Conservation (phyloP, 2,888 invertebrate genomes). For the Branchipolynoe longqiensis region DNA sequence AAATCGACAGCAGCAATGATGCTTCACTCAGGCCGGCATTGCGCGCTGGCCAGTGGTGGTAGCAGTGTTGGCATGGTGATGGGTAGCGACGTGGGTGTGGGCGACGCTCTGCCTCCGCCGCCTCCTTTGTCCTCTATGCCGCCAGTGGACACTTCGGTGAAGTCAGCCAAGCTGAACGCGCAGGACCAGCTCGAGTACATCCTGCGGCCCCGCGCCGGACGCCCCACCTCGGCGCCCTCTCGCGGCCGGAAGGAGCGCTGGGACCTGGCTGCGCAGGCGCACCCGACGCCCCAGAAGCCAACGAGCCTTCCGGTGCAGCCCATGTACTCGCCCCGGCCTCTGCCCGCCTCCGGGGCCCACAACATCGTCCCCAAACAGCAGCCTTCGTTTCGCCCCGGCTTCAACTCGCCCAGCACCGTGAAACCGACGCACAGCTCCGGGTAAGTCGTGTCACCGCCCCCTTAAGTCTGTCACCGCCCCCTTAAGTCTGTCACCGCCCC, state of each 20-base stretch:
- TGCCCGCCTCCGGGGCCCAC: constrained; percentile 63
- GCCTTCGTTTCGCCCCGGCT: constrained; percentile 13
- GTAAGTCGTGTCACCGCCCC: no score
- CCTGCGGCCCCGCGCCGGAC: constrained; percentile 22
- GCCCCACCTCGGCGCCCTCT: constrained; percentile 61
- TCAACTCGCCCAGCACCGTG: constrained; percentile 22
- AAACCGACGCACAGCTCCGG: constrained; percentile 33
- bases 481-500: no score
- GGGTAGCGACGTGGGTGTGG: background rate
- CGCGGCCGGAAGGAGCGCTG: constrained; percentile 40
- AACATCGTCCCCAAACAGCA: constrained; percentile 56
- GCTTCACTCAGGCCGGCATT: constrained; percentile 48
- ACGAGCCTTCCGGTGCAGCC: constrained; percentile 64
- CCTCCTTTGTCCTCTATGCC: background rate
- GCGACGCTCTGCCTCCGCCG: background rate
- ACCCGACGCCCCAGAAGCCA: constrained; percentile 60
- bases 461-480: no score
- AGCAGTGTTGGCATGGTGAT: background rate
- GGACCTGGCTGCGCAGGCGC: background rate
- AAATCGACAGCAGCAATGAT: constrained; percentile 24
- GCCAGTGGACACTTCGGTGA: constrained; percentile 59
- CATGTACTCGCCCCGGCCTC: constrained; percentile 65
- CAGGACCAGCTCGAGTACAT: constrained; percentile 52
- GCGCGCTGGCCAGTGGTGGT: background rate
- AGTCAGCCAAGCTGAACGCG: constrained; percentile 55